Percentiles rank a stretch among this genome's conserved stretches.
phyloP scores from a whole-genome alignment of 2,888 invertebrate genomes.

The Thecophora atra region DNA sequence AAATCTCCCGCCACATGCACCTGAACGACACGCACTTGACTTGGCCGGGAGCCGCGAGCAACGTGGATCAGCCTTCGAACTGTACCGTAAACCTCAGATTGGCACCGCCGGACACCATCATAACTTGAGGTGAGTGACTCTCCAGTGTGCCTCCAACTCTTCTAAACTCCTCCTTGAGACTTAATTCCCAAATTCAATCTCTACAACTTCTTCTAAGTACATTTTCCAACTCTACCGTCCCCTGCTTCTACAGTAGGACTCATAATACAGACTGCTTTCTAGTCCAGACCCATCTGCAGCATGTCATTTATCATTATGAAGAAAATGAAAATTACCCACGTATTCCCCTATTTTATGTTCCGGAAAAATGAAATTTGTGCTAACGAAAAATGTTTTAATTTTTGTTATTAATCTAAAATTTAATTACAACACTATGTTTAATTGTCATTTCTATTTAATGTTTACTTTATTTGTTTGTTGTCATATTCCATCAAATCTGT shows the following conservation, averaged over 20 bases:
- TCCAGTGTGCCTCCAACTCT: neutral
- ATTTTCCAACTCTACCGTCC: neutral
- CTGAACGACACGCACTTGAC: conserved; percentile 67
- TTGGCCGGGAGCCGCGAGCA: conserved; percentile 89
- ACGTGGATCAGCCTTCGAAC: conserved; percentile 92
- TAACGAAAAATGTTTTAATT: conserved; percentile 65
- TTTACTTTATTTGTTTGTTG: conserved; percentile 22
- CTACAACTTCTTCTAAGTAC: neutral
- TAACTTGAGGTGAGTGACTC: conserved; percentile 75
- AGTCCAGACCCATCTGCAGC: conserved; percentile 13
- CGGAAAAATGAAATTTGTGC: conserved; percentile 52
- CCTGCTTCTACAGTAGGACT: neutral
- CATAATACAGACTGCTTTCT: conserved; percentile 7
- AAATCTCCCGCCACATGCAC: conserved; percentile 63
- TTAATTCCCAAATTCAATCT: neutral
- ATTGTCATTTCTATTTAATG: neutral
- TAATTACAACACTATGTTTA: neutral
- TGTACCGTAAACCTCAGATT: conserved; percentile 86
- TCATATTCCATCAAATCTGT: conserved; percentile 22
- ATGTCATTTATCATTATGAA: conserved; percentile 13
- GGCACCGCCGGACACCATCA: conserved; percentile 73
- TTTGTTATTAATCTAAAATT: conserved; percentile 51
- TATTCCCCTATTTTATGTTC: neutral
- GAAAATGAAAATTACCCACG: neutral
- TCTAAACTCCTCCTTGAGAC: neutral